Base-by-base conservation (phyloP, 2,888 invertebrate genomes). In the Girardia tigrina region DNA sequence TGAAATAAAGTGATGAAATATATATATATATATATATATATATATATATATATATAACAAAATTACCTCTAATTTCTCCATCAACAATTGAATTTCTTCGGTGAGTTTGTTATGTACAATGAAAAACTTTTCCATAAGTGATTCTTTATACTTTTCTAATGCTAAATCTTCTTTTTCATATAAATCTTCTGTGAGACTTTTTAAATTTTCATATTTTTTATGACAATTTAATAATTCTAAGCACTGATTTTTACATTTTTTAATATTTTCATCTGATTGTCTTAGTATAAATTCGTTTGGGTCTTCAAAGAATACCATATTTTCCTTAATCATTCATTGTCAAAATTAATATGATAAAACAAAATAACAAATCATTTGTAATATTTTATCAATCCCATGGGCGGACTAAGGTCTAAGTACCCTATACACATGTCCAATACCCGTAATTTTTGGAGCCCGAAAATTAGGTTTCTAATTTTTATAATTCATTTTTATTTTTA, bases 161-260 rank as follows among this genome's bases (percentile, higher is more conserved):
- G 56, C 56, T 56, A 23, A 56, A 16, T 56, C 56, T 56, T 56
- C 56, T 56, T 56, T n/a, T 16, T 8, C 23, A 56, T 56, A 56
- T 23, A 56, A 56, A 56, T 56, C 56, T n/a, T 56, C 56, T 6
- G 56, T 56, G n/a, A 56, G 23, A 56, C 56, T 56, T 56, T 56
- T n/a, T 2, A 56, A 23, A 56, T 56, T 56, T 56, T 56, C 56
- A 56, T 20, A 56, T 16, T 56, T 4, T 6, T 56, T 23, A 56
- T 56, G 56, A 56, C 56, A 2, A 20, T n/a, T n/a, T n/a, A 56
- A 56, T 23, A 56, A 56, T 23, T 56, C 8, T n/a, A 23, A 56
- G 23, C 56, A 56, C 4, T n/a, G 4, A 56, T 4, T 56, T 56
- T 56, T 56, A 56, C 56, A 56, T 12, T 56, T 56, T 20, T 20